A percentile compares a stretch with the other conserved stretches of the same genome.
phyloP scores from a whole-genome alignment of 1,140 invertebrate genomes.

The Panagrolaimus sp. region DNA sequence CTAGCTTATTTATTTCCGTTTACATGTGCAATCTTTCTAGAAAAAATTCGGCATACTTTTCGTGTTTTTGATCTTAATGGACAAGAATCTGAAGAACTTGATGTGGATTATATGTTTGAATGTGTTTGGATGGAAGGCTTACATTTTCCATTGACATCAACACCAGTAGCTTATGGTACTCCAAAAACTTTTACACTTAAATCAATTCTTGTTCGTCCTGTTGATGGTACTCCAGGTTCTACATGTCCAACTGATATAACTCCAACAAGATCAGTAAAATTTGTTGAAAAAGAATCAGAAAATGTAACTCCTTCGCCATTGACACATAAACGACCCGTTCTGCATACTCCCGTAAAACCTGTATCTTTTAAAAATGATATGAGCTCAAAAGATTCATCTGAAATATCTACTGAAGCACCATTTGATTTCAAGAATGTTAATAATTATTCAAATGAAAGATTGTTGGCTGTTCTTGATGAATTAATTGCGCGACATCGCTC shows the following conservation, averaged over 20 bases:
- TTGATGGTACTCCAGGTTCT: neutral
- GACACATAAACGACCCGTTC: conserved; percentile 2
- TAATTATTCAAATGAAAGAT: neutral
- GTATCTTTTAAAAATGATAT: neutral
- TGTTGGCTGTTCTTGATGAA: neutral
- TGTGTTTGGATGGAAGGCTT: neutral
- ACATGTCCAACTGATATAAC: neutral
- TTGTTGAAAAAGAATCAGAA: neutral
- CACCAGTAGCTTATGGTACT: neutral
- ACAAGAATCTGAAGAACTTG: neutral
- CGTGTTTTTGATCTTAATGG: neutral
- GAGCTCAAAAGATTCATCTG: neutral
- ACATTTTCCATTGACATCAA: neutral
- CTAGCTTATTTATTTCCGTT: too few species aligned
- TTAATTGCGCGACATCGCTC: neutral
- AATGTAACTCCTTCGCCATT: neutral
- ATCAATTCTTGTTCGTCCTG: neutral
- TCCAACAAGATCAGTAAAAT: neutral
- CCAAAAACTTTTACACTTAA: neutral
- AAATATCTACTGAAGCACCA: neutral
- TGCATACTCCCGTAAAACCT: neutral
- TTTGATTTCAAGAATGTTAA: neutral
- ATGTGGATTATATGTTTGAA: neutral
- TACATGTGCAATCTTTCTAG: too few species aligned
- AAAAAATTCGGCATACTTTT: neutral